phyloP scores from a whole-genome alignment of 2,113 vertebrate species.

The Cyprinodon brontotheroides region DNA sequence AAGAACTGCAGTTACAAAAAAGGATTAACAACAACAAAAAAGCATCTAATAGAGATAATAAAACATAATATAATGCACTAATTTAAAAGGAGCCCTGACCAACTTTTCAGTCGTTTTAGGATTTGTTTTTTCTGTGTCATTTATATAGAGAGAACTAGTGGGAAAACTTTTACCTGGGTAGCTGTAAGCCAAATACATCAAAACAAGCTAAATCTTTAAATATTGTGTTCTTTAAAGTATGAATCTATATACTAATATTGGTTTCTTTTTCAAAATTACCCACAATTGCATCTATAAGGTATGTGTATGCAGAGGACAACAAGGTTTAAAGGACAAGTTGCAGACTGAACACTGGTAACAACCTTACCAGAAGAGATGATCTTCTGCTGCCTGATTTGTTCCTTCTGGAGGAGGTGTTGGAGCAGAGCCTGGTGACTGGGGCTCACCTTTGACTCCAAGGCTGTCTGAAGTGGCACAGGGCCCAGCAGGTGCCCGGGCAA shows the following conservation, averaged over 20 bases:
- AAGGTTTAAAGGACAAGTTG: background rate
- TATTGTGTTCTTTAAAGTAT: background rate
- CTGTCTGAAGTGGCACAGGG: conserved; percentile 83
- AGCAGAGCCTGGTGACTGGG: conserved; percentile 97
- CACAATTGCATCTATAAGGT: background rate
- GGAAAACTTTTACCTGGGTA: no score
- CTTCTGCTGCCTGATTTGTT: conserved; percentile 96
- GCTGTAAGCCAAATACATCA: background rate
- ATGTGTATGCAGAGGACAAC: background rate
- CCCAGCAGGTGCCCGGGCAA: conserved; percentile 87
- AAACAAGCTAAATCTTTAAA: background rate
- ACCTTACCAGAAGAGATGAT: conserved; percentile 89
- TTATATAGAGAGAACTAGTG: no score
- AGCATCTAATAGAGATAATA: no score
- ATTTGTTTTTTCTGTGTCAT: no score
- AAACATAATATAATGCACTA: background rate
- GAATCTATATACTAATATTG: background rate
- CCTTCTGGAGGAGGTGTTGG: conserved; percentile 95
- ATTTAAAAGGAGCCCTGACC: background rate
- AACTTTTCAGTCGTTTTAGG: no score
- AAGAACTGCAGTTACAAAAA: no score
- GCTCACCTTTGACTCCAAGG: conserved; percentile 90
- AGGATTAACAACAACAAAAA: no score
- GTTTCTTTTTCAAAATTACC: background rate
- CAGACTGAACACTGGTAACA: background rate